Evolutionary conservation across 2,888 invertebrate species (phyloP).

Genomic region (Sesia apiformis): DNA sequence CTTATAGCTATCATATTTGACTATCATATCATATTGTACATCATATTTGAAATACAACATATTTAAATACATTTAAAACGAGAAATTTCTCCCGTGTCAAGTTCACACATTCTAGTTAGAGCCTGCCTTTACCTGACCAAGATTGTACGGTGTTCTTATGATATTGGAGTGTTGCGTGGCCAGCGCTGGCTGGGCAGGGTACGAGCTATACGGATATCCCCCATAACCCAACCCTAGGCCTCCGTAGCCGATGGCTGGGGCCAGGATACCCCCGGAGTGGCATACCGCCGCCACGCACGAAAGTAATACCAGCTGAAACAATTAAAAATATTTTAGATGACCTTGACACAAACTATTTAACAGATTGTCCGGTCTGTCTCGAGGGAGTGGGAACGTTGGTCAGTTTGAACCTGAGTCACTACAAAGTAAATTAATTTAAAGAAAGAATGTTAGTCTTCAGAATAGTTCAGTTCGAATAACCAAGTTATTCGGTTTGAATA

Average conservation of each 20-base stretch:
- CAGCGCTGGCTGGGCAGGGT: constrained; percentile 63
- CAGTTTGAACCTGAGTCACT: no score
- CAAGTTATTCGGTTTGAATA: no score
- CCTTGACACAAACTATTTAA: neutral
- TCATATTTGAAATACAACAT: no score
- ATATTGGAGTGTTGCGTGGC: constrained; percentile 77
- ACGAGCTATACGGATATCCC: constrained; percentile 56
- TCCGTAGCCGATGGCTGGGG: constrained; percentile 28
- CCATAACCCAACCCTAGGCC: constrained; percentile 19
- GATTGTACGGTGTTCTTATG: constrained; percentile 77
- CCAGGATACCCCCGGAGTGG: constrained; percentile 37
- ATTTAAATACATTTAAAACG: no score
- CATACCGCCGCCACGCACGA: constrained; percentile 34
- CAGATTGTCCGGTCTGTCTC: neutral
- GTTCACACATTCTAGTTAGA: no score
- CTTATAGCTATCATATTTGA: no score
- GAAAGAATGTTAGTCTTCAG: no score
- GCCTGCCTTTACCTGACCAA: constrained; percentile 70
- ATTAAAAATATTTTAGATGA: neutral
- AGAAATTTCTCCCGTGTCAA: no score
- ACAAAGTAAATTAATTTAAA: no score
- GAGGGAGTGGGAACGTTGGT: no score
- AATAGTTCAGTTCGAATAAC: no score
- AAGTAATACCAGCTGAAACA: constrained; percentile 37
- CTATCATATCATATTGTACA: no score